These are phyloP conservation scores for Pachyramphus minor DNA, from an alignment of 2,113 vertebrate species.

Conservation along the genomic window DNA sequence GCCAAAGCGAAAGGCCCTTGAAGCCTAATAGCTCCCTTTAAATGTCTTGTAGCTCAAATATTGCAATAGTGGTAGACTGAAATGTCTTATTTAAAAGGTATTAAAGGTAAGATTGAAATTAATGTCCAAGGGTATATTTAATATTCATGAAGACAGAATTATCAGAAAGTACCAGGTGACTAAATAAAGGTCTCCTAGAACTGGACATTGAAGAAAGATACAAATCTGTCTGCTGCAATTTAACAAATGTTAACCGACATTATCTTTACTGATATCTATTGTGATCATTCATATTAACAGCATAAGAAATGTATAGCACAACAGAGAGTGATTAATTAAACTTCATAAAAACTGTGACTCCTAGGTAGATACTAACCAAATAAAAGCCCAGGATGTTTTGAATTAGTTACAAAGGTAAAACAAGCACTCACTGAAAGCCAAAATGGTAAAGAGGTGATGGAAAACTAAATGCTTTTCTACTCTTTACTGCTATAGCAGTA, in stretches of 20 bases:
- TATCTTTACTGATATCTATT: background rate
- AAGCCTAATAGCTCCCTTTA: background rate
- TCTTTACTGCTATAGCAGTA: background rate
- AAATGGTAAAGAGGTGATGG: background rate
- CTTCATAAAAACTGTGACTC: background rate
- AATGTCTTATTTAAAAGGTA: background rate
- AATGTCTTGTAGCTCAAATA: background rate
- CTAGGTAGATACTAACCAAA: background rate
- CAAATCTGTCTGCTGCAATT: background rate
- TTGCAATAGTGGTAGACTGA: background rate
- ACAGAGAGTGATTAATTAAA: background rate
- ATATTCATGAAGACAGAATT: background rate
- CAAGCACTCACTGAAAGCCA: background rate
- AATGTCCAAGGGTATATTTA: background rate
- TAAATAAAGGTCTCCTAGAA: background rate
- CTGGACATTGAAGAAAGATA: background rate
- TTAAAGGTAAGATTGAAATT: background rate
- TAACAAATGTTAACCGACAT: background rate
- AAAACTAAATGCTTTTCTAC: background rate
- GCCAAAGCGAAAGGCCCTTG: background rate
- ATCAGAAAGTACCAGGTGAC: background rate
- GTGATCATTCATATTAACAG: background rate
- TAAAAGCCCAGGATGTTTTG: background rate
- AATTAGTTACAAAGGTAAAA: background rate
- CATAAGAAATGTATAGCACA: background rate